Evolutionary conservation across 2,113 vertebrate genomes (phyloP).

Genomic region (Heterochromis multidens): DNA sequence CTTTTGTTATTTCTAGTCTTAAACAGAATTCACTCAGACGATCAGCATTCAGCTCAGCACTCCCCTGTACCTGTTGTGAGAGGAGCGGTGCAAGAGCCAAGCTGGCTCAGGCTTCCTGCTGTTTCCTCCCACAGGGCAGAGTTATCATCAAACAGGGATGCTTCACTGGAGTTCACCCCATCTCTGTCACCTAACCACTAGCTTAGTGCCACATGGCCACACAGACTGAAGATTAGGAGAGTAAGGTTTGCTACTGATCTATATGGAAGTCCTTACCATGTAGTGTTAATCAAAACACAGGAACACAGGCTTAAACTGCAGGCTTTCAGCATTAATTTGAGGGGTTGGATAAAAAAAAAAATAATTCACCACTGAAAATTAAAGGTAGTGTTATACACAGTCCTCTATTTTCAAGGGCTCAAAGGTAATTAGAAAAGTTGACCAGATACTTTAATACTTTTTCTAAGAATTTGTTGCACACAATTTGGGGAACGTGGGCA

Average conservation of each 20-base stretch:
- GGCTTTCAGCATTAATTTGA: neutral
- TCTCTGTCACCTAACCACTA: constrained; percentile 14
- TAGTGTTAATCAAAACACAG: neutral
- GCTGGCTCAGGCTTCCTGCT: constrained; percentile 17
- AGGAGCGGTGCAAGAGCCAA: neutral
- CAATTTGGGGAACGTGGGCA: neutral
- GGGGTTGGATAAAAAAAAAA: neutral
- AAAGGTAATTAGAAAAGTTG: neutral
- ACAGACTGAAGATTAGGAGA: neutral
- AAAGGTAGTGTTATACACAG: neutral
- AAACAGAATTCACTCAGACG: neutral
- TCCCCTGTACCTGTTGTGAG: constrained; percentile 14
- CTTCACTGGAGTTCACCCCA: constrained; percentile 31
- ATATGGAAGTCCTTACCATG: neutral
- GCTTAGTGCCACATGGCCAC: constrained; percentile 12
- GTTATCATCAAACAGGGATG: constrained; percentile 37
- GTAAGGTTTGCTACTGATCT: neutral
- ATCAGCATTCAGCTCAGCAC: constrained; percentile 27
- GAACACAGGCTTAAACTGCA: neutral
- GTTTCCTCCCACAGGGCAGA: constrained; percentile 35
- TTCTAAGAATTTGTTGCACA: neutral
- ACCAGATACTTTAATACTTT: neutral
- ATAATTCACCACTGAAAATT: neutral
- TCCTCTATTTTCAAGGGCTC: neutral
- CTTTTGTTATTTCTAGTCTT: neutral